These are phyloP conservation scores for Notoglanidium macrostoma DNA, from an alignment of 2,797 vertebrate species.

Conservation along the genomic window DNA sequence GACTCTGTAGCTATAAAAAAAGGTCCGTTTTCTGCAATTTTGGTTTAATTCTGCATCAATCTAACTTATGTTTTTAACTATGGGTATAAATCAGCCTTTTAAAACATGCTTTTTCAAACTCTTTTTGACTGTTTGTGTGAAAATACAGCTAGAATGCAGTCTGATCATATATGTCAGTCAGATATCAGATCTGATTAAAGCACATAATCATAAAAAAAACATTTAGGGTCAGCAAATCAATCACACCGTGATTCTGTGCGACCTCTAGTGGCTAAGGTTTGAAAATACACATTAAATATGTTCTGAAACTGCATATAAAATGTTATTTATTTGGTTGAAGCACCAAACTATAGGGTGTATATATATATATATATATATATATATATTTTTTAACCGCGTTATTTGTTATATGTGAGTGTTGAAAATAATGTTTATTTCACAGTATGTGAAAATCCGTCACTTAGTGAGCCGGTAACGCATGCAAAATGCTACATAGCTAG, in stretches of 20 bases:
- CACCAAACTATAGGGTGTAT: background rate
- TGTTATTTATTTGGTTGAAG: background rate
- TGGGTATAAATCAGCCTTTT: background rate
- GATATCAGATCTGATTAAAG: background rate
- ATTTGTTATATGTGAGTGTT: background rate
- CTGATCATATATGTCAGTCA: background rate
- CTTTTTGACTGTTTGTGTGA: background rate
- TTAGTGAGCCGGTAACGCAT: background rate
- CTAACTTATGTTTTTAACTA: background rate
- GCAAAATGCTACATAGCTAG: background rate
- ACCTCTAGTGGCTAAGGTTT: slow-evolving; percentile 14
- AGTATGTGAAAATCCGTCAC: background rate
- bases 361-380: background rate
- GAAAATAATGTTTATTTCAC: background rate
- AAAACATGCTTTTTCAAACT: background rate
- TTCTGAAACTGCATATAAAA: background rate
- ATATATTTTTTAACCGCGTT: background rate
- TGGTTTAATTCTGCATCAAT: background rate
- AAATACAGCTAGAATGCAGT: background rate
- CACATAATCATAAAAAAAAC: no score
- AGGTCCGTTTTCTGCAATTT: background rate
- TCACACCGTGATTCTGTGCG: background rate
- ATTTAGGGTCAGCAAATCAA: background rate
- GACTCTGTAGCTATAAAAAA: background rate
- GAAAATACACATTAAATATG: background rate